Evolutionary conservation across 1,140 invertebrate genomes (phyloP).

Genomic region (Carposina sasakii): DNA sequence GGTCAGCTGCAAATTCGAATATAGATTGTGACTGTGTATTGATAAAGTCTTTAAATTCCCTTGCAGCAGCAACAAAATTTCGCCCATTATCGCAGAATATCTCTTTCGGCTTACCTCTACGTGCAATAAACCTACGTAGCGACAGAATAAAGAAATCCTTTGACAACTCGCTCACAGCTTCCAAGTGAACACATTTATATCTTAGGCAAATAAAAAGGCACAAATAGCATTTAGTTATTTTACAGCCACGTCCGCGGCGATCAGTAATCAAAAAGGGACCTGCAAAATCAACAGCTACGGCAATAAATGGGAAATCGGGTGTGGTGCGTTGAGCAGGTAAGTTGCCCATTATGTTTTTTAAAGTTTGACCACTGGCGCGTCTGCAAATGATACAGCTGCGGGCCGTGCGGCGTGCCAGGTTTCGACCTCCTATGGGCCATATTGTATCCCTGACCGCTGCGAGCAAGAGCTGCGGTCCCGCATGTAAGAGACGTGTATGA

Average conservation of each 20-base stretch:
- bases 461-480: constrained; percentile 18
- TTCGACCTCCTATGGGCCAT: constrained; percentile 12
- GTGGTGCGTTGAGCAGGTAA: constrained; percentile 11
- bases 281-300: neutral
- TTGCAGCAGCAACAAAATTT: neutral
- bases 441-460: constrained; percentile 8
- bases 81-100: too few species aligned
- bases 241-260: neutral
- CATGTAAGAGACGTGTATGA: constrained; percentile 18
- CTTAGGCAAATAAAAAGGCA: constrained; percentile 22
- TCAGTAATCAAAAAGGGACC: neutral
- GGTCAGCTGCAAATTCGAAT: neutral
- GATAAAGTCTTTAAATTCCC: neutral
- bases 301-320: neutral
- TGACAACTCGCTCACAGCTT: neutral
- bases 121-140: neutral
- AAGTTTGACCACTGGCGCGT: neutral
- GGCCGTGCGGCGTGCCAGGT: constrained; percentile 11
- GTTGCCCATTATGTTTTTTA: constrained; percentile 1
- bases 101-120: neutral
- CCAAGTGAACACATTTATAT: neutral
- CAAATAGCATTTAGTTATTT: constrained; percentile 13
- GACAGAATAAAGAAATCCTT: neutral
- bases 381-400: constrained; percentile 11
- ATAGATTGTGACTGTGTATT: neutral